phyloP scores from a whole-genome alignment of 1,140 invertebrate species.

The Drosophila ercepeae region DNA sequence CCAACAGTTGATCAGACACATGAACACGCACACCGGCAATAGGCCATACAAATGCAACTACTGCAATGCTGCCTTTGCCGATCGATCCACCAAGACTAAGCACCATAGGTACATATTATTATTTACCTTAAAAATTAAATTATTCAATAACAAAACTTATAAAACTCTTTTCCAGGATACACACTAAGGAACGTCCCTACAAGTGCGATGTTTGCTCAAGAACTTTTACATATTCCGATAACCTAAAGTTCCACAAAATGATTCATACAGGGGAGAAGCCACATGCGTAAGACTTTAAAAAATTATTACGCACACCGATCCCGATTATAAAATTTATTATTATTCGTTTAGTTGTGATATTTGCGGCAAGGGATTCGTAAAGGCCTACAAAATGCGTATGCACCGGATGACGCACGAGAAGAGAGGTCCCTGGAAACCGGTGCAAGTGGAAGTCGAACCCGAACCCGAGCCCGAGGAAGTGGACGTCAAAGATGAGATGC shows the following conservation, averaged over 20 bases:
- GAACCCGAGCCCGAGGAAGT: slow-evolving; percentile 7
- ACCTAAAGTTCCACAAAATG: slow-evolving; percentile 86
- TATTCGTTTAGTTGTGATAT: slow-evolving; percentile 51
- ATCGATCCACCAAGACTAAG: slow-evolving; percentile 86
- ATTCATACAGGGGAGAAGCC: slow-evolving; percentile 73
- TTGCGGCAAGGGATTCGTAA: slow-evolving; percentile 72
- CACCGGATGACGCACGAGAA: slow-evolving; percentile 70
- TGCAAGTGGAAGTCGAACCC: not conserved
- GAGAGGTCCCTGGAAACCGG: slow-evolving; percentile 46
- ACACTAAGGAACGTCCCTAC: slow-evolving; percentile 91
- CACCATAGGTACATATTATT: slow-evolving; percentile 84
- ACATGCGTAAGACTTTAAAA: slow-evolving; percentile 49
- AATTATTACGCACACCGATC: slow-evolving; percentile 15
- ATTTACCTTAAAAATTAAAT: too few species aligned
- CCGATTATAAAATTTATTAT: not conserved
- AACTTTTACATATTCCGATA: slow-evolving; percentile 88
- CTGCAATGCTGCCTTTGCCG: slow-evolving; percentile 88
- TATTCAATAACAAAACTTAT: not conserved
- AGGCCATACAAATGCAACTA: slow-evolving; percentile 89
- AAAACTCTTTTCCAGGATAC: slow-evolving; percentile 73
- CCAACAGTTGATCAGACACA: slow-evolving; percentile 75
- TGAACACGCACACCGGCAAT: slow-evolving; percentile 80
- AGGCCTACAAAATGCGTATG: slow-evolving; percentile 70
- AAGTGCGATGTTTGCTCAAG: slow-evolving; percentile 88
- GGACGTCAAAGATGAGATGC: slow-evolving; percentile 46